Evolutionary conservation across 2,797 vertebrate species (phyloP).

Genomic region (Pipistrellus kuhlii): DNA sequence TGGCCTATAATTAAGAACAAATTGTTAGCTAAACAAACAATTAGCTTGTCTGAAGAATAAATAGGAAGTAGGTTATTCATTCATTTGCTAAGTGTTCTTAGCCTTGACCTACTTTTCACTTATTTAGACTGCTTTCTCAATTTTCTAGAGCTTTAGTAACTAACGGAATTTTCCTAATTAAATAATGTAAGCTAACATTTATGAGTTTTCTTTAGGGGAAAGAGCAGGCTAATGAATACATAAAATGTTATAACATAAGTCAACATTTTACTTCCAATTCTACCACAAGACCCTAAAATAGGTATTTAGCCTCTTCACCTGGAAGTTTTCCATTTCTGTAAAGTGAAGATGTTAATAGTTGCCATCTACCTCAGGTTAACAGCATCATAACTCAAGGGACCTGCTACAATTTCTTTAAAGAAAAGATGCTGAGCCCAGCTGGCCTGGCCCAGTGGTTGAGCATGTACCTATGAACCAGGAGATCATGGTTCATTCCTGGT

Average conservation of each 20-base stretch:
- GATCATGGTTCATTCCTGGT: no score
- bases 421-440: background rate
- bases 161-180: background rate
- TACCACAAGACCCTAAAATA: background rate
- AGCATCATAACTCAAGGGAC: background rate
- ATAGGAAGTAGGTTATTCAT: background rate
- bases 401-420: background rate
- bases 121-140: background rate
- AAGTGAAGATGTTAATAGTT: background rate
- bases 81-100: background rate
- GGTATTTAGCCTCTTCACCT: background rate
- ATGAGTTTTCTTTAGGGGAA: background rate
- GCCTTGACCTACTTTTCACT: background rate
- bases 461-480: no score
- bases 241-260: background rate
- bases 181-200: background rate
- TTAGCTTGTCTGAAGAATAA: constrained; percentile 1
- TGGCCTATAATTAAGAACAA: constrained; percentile 61
- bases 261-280: background rate
- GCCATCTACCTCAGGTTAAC: no score
- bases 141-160: background rate
- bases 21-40: constrained; percentile 43
- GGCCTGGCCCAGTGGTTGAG: no score
- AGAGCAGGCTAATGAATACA: background rate
- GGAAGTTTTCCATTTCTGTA: background rate